These are phyloP conservation scores for Macroramphosus scolopax DNA, from an alignment of 2,797 vertebrate genomes.

Conservation along the genomic window DNA sequence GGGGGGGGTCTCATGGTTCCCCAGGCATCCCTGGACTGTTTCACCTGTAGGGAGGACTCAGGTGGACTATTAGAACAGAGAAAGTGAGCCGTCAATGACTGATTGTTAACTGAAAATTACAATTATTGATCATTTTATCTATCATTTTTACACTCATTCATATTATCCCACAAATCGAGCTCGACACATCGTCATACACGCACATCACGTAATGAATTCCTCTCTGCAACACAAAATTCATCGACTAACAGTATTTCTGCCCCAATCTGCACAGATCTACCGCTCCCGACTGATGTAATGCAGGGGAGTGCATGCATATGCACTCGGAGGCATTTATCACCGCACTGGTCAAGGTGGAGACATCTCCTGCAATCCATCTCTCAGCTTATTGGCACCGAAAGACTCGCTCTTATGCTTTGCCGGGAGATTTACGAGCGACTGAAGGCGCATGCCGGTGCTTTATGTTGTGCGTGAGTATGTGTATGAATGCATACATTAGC, in stretches of 20 bases:
- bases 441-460: conserved; percentile 29
- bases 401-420: conserved; percentile 65
- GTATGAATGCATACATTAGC: conserved; percentile 55
- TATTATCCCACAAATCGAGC: too few species aligned
- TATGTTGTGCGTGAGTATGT: conserved; percentile 15
- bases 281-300: conserved; percentile 60
- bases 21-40: conserved; percentile 17
- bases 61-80: background rate
- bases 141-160: too few species aligned
- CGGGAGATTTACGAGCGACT: conserved; percentile 65
- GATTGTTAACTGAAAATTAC: too few species aligned
- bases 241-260: conserved; percentile 33
- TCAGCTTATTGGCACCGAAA: conserved; percentile 69
- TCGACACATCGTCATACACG: too few species aligned
- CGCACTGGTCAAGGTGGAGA: conserved; percentile 69
- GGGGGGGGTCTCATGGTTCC: conserved; percentile 34
- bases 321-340: conserved; percentile 65
- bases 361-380: conserved; percentile 69
- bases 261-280: conserved; percentile 38
- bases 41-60: conserved; percentile 15
- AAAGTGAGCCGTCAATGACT: conserved; percentile 2
- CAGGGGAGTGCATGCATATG: conserved; percentile 48
- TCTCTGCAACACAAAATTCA: conserved; percentile 34
- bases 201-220: conserved; percentile 29
- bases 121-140: too few species aligned